Percentiles rank a stretch among this genome's conserved stretches.
Evolutionary conservation across 2,888 invertebrate genomes (phyloP).

Genomic region (Phortica magna): DNA sequence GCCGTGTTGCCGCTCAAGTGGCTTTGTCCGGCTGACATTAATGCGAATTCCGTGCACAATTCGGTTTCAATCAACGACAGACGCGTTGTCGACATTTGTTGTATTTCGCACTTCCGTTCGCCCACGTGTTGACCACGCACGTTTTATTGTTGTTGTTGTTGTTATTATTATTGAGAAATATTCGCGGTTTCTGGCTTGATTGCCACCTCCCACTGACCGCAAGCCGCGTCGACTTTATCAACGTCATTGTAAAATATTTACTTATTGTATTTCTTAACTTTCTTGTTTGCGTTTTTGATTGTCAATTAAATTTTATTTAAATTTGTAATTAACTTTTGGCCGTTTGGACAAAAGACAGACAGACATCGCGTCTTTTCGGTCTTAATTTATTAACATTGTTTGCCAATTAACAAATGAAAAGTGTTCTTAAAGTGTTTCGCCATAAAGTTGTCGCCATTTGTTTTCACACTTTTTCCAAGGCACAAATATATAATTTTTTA

Average conservation of each 20-base stretch:
- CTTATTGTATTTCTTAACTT: not conserved
- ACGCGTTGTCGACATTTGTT: slow-evolving; percentile 17
- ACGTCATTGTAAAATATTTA: not conserved
- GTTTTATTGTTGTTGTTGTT: slow-evolving; percentile 1
- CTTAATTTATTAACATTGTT: not conserved
- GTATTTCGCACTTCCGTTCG: not conserved
- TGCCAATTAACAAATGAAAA: slow-evolving; percentile 29
- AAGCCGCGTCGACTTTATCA: not conserved
- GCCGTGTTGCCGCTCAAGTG: not conserved
- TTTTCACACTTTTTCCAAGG: not conserved
- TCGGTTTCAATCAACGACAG: slow-evolving; percentile 1
- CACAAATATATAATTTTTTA: not conserved
- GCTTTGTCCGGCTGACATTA: not conserved
- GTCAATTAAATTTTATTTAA: slow-evolving; percentile 26
- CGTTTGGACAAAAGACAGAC: not conserved
- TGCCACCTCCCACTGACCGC: not conserved
- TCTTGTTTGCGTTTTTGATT: slow-evolving; percentile 12
- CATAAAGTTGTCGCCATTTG: not conserved
- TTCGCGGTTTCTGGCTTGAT: slow-evolving; percentile 14
- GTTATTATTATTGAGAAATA: not conserved
- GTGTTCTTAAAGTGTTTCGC: slow-evolving; percentile 20
- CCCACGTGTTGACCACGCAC: slow-evolving; percentile 3
- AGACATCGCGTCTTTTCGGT: not conserved
- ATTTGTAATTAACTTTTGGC: slow-evolving; percentile 31
- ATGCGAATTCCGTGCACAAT: not conserved